Base-by-base conservation (phyloP, 2,888 invertebrate genomes). In the Drosophila hamatofila region DNA sequence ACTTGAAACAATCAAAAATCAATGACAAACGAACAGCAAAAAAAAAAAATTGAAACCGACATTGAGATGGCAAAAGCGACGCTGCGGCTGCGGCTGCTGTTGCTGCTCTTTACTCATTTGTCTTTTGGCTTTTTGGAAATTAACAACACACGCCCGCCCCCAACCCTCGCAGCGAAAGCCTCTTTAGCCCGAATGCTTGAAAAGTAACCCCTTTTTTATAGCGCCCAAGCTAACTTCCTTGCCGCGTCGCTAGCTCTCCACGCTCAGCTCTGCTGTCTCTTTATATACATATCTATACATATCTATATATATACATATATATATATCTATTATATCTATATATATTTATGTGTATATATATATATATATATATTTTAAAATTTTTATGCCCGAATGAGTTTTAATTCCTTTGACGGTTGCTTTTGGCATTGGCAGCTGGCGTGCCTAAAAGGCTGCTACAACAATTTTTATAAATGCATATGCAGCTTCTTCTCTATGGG, bases 331-430 rank as follows among this genome's bases (percentile, higher is more conserved):
- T 30, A 30, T 27, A n/a, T 11, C n/a, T 30, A 48, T 48, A n/a
- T 25, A 9, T 25, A 46, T 23, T 7, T 46, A 55, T 66, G 30
- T 52, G 33, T 49, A 18, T 56, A 21, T 70, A 67, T 79, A 81
- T 81, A 11, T 48, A 8, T 54, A 69, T 83, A 89, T 89, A 92
- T 90, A 91, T 90, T 89, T 92, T 90, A 90, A 91, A 92, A 92
- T 92, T 92, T 92, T 91, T 92, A 86, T 91, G 91, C 92, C 90
- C 91, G 91, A 92, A 90, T 91, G 92, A 91, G 83, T 92, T 92
- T 92, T 92, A 92, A 92, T 92, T 92, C 91, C 92, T 92, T 92
- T 92, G 91, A 92, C 91, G 90, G 82, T 85, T 88, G 83, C 83
- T 86, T 72, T 80, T 87, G 72, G 77, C 83, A 75, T 83, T 85